Evolutionary conservation across 2,113 vertebrate genomes (phyloP).

Genomic region (Murina feae): DNA sequence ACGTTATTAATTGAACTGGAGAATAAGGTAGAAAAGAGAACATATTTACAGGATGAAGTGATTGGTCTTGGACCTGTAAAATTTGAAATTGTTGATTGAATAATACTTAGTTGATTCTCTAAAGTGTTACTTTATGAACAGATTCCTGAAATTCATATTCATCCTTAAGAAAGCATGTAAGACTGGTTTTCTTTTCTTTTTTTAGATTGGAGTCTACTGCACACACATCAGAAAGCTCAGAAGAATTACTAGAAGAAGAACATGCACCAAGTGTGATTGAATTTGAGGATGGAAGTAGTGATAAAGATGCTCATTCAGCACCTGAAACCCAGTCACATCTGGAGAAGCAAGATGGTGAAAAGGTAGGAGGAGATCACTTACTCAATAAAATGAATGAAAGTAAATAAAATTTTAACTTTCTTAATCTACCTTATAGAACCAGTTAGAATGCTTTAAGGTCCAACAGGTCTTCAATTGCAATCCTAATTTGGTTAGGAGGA

Average conservation of each 20-base stretch:
- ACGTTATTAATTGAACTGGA: background rate
- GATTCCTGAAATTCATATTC: conserved; percentile 2
- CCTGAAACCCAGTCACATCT: conserved; percentile 16
- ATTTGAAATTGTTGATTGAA: background rate
- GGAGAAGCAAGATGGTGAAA: conserved; percentile 74
- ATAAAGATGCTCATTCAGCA: background rate
- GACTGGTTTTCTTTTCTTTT: background rate
- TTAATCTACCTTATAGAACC: background rate
- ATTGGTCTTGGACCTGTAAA: background rate
- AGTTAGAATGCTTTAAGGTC: background rate
- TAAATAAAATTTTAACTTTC: conserved; percentile 21
- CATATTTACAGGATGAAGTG: background rate
- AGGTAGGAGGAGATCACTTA: conserved; percentile 66
- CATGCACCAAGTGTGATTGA: conserved; percentile 42
- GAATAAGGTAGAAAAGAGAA: background rate
- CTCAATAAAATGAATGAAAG: background rate
- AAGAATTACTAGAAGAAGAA: conserved; percentile 64
- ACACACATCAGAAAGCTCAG: conserved; percentile 59
- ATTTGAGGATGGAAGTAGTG: conserved; percentile 47
- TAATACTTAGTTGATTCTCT: background rate
- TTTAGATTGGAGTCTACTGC: conserved; percentile 66
- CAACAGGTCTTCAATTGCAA: background rate
- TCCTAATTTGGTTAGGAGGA: background rate
- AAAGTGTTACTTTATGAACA: background rate
- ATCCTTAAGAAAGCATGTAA: background rate